phyloP scores from a whole-genome alignment of 2,797 vertebrate genomes.

The Platyrinchus mystaceus region DNA sequence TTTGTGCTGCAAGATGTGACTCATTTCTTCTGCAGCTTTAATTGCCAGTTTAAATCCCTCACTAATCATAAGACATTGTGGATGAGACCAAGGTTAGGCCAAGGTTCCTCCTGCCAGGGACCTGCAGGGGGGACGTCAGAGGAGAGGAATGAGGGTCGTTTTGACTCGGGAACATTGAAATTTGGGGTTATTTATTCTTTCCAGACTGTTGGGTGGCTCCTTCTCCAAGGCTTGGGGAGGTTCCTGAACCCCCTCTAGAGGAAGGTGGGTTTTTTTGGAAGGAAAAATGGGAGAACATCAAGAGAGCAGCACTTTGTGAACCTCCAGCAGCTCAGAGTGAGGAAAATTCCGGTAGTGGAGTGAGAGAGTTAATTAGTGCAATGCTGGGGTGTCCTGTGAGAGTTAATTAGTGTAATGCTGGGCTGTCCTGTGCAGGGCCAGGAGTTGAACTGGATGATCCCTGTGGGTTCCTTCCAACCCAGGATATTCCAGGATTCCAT shows the following conservation, averaged over 20 bases:
- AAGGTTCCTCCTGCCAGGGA: neutral
- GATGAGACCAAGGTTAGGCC: neutral
- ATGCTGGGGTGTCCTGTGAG: neutral
- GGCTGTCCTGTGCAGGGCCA: neutral
- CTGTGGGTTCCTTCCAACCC: neutral
- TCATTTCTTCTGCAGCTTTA: constrained; percentile 11
- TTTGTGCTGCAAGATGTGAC: neutral
- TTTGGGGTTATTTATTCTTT: neutral
- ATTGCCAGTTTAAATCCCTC: neutral
- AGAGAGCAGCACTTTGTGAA: neutral
- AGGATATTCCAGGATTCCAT: neutral
- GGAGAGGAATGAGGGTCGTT: neutral
- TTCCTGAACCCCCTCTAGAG: rapidly evolving
- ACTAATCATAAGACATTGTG: neutral
- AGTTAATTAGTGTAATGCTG: neutral
- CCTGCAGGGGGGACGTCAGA: neutral
- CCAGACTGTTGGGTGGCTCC: neutral
- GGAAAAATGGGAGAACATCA: neutral
- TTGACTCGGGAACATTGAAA: neutral
- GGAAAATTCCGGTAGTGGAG: neutral
- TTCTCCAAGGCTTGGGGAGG: neutral
- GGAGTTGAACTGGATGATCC: neutral
- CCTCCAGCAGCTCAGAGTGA: neutral
- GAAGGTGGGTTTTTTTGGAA: neutral
- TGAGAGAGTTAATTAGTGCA: neutral